phyloP scores from a whole-genome alignment of 2,888 invertebrate genomes.

The Celastrina argiolus region DNA sequence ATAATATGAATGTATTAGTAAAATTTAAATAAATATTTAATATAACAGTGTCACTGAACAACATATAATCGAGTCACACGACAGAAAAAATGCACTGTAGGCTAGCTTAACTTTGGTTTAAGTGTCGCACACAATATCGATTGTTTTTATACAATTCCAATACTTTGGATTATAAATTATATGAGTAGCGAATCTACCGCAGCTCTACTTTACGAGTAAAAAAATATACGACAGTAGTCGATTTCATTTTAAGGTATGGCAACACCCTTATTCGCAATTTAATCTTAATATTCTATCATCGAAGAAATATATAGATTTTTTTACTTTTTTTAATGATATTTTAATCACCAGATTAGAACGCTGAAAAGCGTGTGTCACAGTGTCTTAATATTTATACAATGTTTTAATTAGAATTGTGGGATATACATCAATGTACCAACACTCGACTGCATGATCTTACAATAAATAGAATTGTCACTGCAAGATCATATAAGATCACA shows the following conservation, averaged over 20 bases:
- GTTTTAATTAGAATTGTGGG: no score
- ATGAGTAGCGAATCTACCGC: background rate
- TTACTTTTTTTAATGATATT: background rate
- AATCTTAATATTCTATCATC: background rate
- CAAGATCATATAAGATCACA: background rate
- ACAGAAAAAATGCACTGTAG: background rate
- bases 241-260: constrained; percentile 10
- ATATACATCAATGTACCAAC: no score
- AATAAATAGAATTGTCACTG: no score
- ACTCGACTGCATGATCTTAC: no score
- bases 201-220: constrained; percentile 6
- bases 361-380: background rate
- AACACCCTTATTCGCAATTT: background rate
- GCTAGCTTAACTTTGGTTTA: background rate
- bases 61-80: background rate
- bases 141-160: background rate
- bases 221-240: constrained; percentile 20
- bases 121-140: background rate
- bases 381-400: no score
- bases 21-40: background rate
- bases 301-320: background rate
- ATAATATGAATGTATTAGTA: no score
- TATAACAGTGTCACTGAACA: background rate
- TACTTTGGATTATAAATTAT: background rate
- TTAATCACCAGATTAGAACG: background rate